Evolutionary conservation across 2,797 vertebrate species (phyloP), one percentile per base, ranked within the genome.

Genomic region (Tauraco hartlaubi): DNA sequence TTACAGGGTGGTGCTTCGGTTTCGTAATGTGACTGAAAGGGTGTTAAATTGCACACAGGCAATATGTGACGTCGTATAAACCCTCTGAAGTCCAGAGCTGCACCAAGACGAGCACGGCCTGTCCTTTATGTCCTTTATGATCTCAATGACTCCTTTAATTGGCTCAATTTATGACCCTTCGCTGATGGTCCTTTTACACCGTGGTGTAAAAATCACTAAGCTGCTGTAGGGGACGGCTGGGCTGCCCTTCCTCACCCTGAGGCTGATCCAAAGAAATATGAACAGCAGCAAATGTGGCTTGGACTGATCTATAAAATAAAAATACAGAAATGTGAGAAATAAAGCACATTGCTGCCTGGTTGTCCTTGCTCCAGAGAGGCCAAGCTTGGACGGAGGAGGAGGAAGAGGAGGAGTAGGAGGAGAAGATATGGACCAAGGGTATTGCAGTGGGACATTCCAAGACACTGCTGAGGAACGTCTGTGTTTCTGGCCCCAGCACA

Each of bases 391-490:
- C 0, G 11, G 8, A 26, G 23, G 56, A 25, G 29, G 26, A 58
- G 43, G 22, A 35, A 12, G 3, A n/a, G 41, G 86, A 39, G 11
- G 7, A 26, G 23, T 51, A 25, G 29, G 25, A 58, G 43, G 22
- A 37, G 15, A 3, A n/a, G 41, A 81, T 41, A 41, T 41, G 12
- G 39, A 41, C 39, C 39, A 41, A 14, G 49, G 11, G n/a, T 9
- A 3, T 25, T 8, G 51, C 20, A 13, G 58, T 5, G 11, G 46
- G 58, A 75, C 26, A 21, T 11, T 15, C 6, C 14, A 9, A 6
- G 37, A n/a, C 39, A 3, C 26, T 15, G 66, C 64, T 21, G 62
- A 43, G 82, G 26, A 17, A 6, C 1, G 1, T 5, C 0, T 0
- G 10, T 16, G 44, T n/a, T 25, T 22, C 46, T 12, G 16, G 35